Evolutionary conservation across 2,888 invertebrate genomes (phyloP).

Genomic region (Himalopsyche kuldschensis): DNA sequence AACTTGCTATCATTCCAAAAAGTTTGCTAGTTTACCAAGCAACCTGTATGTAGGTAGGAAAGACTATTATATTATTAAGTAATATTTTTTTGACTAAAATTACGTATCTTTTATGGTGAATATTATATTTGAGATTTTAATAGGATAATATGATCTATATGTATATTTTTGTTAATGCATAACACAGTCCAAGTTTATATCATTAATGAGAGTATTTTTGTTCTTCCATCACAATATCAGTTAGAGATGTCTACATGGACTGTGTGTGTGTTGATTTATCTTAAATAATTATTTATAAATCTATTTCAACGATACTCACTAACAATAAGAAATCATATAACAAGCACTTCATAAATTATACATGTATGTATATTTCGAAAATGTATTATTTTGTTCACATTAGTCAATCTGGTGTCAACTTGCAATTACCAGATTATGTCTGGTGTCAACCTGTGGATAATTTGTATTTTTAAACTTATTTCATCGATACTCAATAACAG

Average conservation of each 20-base stretch:
- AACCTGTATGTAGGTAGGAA: neutral
- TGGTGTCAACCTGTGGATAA: neutral
- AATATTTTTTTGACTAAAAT: neutral
- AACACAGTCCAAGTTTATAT: neutral
- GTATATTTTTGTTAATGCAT: neutral
- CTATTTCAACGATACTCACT: conserved; percentile 5
- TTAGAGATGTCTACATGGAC: neutral
- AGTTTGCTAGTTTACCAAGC: neutral
- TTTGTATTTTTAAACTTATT: neutral
- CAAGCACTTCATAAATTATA: neutral
- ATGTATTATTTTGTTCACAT: neutral
- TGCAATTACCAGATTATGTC: neutral
- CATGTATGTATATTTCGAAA: neutral
- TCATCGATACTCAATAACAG: neutral
- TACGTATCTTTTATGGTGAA: neutral
- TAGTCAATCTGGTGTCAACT: neutral
- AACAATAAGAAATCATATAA: neutral
- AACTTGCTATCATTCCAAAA: neutral
- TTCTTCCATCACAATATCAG: neutral
- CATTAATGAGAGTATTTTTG: neutral
- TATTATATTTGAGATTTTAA: neutral
- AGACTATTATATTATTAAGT: neutral
- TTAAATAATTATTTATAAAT: neutral
- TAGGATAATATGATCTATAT: neutral
- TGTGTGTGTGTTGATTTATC: neutral